Percentiles rank a stretch among this genome's conserved stretches.
Conservation (phyloP, 1,140 invertebrate genomes). For the Gerris buenoi region DNA sequence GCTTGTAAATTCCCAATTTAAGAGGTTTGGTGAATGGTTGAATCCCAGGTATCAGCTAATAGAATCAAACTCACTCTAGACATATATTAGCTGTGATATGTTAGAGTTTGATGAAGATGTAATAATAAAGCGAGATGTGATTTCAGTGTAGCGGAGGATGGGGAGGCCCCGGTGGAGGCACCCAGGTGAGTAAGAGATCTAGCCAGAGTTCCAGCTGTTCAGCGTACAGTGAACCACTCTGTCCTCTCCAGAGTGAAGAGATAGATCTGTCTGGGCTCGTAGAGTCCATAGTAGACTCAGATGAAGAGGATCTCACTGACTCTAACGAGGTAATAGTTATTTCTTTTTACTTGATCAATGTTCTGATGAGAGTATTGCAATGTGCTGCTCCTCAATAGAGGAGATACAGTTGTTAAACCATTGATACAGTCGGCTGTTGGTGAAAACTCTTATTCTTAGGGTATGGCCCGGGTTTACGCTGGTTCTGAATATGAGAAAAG, state of each 20-base stretch:
- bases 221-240: conserved; percentile 92
- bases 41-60: no score
- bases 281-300: conserved; percentile 88
- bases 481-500: no score
- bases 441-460: no score
- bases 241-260: conserved; percentile 67
- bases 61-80: no score
- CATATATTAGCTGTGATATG: no score
- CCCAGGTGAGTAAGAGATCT: conserved; percentile 69
- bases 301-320: conserved; percentile 83
- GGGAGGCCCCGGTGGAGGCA: conserved; percentile 32
- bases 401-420: no score
- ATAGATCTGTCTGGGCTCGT: conserved; percentile 82
- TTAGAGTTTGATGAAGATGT: not conserved
- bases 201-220: conserved; percentile 85
- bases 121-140: conserved; percentile 3
- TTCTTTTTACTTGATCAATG: not conserved
- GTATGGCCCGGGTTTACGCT: no score
- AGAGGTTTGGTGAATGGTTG: no score
- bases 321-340: conserved; percentile 54
- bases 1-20: no score
- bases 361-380: not conserved
- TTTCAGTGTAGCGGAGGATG: not conserved
- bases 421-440: no score
- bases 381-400: no score